Base-by-base conservation (phyloP, 2,113 vertebrate species). In the Climacteris rufus region DNA sequence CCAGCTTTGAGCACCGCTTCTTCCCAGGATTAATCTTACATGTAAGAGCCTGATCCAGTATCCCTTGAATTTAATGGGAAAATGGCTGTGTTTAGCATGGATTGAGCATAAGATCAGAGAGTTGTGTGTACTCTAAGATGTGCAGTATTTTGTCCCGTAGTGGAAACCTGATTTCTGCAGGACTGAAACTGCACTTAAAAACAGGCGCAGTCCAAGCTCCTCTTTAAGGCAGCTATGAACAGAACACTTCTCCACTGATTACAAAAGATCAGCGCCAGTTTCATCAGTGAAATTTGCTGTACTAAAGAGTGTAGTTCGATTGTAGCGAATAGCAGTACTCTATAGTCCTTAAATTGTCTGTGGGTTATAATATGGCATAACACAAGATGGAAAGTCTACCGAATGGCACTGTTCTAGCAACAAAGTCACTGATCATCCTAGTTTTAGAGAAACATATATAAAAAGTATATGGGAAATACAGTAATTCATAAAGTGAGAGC, bases 201-300 rank as follows among this genome's bases (percentile, higher is more conserved):
- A 44, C 30, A 69, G 23, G 4, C 92, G 57, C 44, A 89, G 82
- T 87, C 57, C n/a, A 44, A 63, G 9, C 63, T 96, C 96, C 74
- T 95, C 68, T 93, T 95, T 86, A 94, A 97, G 93, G 94, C 91
- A 97, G 86, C 96, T 97, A 82, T 27, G 9, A 94, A 53, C 75
- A 90, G 50, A 94, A 66, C 81, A 56, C 33, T 54, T 82, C 20
- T 77, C 44, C 66, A 45, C 71, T 83, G 81, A 91, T 92, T 45
- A 89, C 90, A 87, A 84, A 96, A 60, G 77, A 68, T 81, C 79
- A 57, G 59, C 96, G 66, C 69, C 64, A 85, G 90, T 87, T 94
- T 80, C 50, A 69, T 84, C 45, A 66, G 56, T 74, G 49, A 83
- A 89, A 95, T 40, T 61, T 89, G 6, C 31, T 78, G 11, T 68